Percentiles rank a stretch among this genome's conserved stretches.
Conservation (phyloP, 2,888 invertebrate species). For the Netelia fuscicornis region DNA sequence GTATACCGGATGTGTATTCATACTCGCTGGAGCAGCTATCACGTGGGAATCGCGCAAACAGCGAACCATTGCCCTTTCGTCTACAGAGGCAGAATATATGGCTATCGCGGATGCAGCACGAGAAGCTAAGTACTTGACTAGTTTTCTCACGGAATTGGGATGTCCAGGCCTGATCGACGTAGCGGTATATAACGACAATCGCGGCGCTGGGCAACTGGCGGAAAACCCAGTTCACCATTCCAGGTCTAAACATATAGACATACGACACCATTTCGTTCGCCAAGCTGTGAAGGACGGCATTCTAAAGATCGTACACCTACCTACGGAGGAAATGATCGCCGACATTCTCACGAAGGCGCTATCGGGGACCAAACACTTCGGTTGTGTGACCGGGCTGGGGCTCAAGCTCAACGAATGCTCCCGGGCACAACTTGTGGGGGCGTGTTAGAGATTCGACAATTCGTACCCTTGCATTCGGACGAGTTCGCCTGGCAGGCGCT, state of each 20-base stretch:
- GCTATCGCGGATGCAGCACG: slow-evolving; percentile 39
- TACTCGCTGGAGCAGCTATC: slow-evolving; percentile 17
- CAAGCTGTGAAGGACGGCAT: too few relatives aligned
- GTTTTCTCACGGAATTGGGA: slow-evolving; percentile 32
- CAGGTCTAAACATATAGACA: neutral
- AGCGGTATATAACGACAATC: slow-evolving; percentile 51
- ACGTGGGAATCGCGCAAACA: slow-evolving; percentile 56
- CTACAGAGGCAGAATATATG: slow-evolving; percentile 55
- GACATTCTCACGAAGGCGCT: too few relatives aligned
- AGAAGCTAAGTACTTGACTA: slow-evolving; percentile 45
- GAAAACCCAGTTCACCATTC: slow-evolving; percentile 62
- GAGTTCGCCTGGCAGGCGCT: too few relatives aligned
- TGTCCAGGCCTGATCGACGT: neutral
- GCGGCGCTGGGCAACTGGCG: slow-evolving; percentile 51
- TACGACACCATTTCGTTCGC: too few relatives aligned
- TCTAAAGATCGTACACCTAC: too few relatives aligned
- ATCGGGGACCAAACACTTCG: too few relatives aligned
- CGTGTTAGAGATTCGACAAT: too few relatives aligned
- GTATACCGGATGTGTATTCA: slow-evolving; percentile 29
- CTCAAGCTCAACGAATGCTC: too few relatives aligned
- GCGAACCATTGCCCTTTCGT: slow-evolving; percentile 37
- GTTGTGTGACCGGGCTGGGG: too few relatives aligned
- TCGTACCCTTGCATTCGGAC: too few relatives aligned
- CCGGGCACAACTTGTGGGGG: too few relatives aligned
- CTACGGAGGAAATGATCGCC: too few relatives aligned